A percentile compares a stretch with the other conserved stretches of the same genome.
These are phyloP conservation scores for Nowickia ferox DNA, from an alignment of 2,888 invertebrate species.

Conservation along the genomic window DNA sequence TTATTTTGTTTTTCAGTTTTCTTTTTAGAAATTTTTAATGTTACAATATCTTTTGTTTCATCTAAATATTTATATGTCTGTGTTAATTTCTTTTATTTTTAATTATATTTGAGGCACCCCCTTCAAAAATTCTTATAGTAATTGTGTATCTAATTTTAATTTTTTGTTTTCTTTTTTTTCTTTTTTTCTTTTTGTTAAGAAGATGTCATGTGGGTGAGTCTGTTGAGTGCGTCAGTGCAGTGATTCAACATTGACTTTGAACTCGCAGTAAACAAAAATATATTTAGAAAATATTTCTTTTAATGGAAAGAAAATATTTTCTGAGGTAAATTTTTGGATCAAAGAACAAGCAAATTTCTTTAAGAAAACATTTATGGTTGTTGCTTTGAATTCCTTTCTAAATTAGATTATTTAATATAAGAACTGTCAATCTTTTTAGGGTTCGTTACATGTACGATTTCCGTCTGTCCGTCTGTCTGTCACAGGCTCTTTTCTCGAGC, in stretches of 20 bases:
- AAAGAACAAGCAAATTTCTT: too few relatives aligned
- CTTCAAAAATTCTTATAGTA: not conserved
- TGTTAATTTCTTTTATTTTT: not conserved
- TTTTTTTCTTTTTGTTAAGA: too few relatives aligned
- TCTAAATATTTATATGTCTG: constrained; percentile 49
- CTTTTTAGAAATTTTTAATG: constrained; percentile 21
- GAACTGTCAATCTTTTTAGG: too few relatives aligned
- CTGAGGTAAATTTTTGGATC: too few relatives aligned
- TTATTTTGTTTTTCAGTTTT: not conserved
- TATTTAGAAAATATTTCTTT: not conserved
- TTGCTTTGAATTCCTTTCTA: too few relatives aligned
- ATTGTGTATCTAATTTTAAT: constrained; percentile 1
- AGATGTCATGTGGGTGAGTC: not conserved
- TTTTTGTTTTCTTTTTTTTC: too few relatives aligned
- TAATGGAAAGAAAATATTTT: too few relatives aligned
- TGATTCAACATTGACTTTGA: constrained; percentile 41
- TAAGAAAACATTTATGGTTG: too few relatives aligned
- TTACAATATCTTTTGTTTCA: constrained; percentile 5
- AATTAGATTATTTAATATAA: too few relatives aligned
- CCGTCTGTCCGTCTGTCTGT: too few relatives aligned
- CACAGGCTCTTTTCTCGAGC: too few relatives aligned
- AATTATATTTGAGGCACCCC: not conserved
- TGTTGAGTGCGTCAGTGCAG: not conserved
- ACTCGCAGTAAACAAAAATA: not conserved
- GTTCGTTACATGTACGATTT: too few relatives aligned